Conservation (phyloP, 1,140 invertebrate genomes). For the Pogonus chalceus region DNA sequence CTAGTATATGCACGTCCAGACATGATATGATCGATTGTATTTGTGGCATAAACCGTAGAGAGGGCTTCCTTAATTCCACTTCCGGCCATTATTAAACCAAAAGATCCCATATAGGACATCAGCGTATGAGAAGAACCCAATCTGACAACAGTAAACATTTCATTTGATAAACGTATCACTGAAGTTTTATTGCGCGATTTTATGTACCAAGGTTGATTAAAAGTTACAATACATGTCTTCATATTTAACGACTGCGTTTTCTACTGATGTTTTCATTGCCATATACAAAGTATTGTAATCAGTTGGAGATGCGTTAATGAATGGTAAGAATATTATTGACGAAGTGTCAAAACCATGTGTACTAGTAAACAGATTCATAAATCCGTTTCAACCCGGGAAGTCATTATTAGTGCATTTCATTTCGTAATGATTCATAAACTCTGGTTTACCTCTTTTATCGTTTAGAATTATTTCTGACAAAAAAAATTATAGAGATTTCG, state of each 20-base stretch:
- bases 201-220: too few species aligned
- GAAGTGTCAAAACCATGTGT: conserved; percentile 15
- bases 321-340: conserved; percentile 16
- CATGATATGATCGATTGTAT: conserved; percentile 20
- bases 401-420: conserved; percentile 12
- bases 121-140: conserved; percentile 18
- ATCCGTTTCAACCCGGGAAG: conserved; percentile 14
- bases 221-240: conserved; percentile 17
- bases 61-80: conserved; percentile 19
- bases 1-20: conserved; percentile 22
- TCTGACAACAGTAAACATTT: conserved; percentile 9
- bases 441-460: too few species aligned
- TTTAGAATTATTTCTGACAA: conserved; percentile 18
- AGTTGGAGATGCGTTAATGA: too few species aligned
- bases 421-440: too few species aligned
- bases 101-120: conserved; percentile 18
- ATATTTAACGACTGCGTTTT: conserved; percentile 12
- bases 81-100: too few species aligned
- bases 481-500: conserved; percentile 17
- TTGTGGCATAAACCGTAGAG: conserved; percentile 18
- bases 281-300: conserved; percentile 14
- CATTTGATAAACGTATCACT: conserved; percentile 14
- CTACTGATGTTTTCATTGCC: conserved; percentile 17
- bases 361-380: conserved; percentile 17
- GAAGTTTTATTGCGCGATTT: too few species aligned